Base-by-base conservation (phyloP, 2,797 vertebrate genomes). In the Peromyscus melanophrys region DNA sequence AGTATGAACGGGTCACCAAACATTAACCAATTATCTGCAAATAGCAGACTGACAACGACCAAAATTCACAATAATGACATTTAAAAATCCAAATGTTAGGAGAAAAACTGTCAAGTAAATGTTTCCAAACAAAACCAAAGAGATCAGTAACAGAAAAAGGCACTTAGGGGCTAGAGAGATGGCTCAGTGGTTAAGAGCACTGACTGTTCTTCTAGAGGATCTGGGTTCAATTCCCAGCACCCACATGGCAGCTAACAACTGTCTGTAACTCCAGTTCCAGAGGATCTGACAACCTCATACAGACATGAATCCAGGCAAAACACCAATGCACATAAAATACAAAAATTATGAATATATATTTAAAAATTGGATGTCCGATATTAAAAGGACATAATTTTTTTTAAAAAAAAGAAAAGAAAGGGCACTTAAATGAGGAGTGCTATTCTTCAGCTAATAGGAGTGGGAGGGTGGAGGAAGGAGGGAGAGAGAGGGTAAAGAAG, bases 31-130 rank as follows among this genome's bases (percentile, higher is more conserved):
- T 37, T 73, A 80, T 43, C 34, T 93, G 59, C 91, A 93, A 67
- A 89, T 14, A 29, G 25, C n/a, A 96, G 63, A 17, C 9, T 85
- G 59, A 89, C 27, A 93, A 65, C 67, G 4, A 76, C 31, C 71
- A 93, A 96, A 96, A 65, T 55, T 78, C 89, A 89, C 34, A 94
- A 90, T 65, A 17, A 21, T 91, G 43, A 96, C 88, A 95, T 77
- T 29, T 85, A 63, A 76, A 92, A 90, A 76, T 63, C 61, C 10
- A 81, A 86, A 52, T 2, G 5, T 43, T 46, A 92, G 17, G 94
- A 83, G 37, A 73, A 37, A 85, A 87, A 83, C 87, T 46, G 46
- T 89, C 14, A 55, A 77, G 14, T 81, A 85, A 83, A 67, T 69
- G 25, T 88, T 61, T 34, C 23, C 55, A 81, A 95, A 92, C 17